Base-by-base conservation (phyloP, 2,113 vertebrate genomes). In the Arothron firmamentum region DNA sequence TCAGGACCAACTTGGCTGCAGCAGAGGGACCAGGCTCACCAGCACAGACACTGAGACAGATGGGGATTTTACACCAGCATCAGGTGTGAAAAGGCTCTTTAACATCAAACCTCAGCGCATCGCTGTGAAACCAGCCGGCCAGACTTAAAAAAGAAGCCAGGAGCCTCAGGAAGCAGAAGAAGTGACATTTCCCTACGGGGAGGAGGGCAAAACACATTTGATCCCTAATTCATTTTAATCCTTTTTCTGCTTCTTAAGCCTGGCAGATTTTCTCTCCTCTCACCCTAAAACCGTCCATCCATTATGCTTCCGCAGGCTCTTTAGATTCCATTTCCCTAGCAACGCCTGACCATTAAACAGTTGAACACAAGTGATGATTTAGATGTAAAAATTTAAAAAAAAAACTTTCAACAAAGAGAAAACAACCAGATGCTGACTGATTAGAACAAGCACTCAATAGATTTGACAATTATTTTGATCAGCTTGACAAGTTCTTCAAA, bases 81-180 rank as follows among this genome's bases (percentile, higher is more conserved):
- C 49, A 60, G 62, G 50, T 76, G 77, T 67, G 67, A 87, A 79
- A 72, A 61, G 65, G 43, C 67, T 80, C 66, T 75, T 81, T 80
- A 81, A 82, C 71, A 79, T 83, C 80, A 78, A 85, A 77, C 75
- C 74, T 78, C 70, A 65, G 76, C 59, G 72, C 57, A 78, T 79
- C 77, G 76, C 67, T 85, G 81, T 83, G 71, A 81, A 78, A 76
- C 54, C 69, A 85, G 82, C 70, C 76, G 80, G 69, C 78, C 62
- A 54, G 72, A 65, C 71, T 77, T 70, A 70, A 81, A 62, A 42
- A 79, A 72, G 72, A 79, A 59, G 46, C 59, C 42, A 2, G 45
- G 59, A 75, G 59, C 56, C 59, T 52, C 57, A 61, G 70, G 70
- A 76, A 64, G 46, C 49, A 71, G 45, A 10, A 38, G 4, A 12